Conservation (phyloP, 2,113 vertebrate genomes). For the Macquaria australasica region DNA sequence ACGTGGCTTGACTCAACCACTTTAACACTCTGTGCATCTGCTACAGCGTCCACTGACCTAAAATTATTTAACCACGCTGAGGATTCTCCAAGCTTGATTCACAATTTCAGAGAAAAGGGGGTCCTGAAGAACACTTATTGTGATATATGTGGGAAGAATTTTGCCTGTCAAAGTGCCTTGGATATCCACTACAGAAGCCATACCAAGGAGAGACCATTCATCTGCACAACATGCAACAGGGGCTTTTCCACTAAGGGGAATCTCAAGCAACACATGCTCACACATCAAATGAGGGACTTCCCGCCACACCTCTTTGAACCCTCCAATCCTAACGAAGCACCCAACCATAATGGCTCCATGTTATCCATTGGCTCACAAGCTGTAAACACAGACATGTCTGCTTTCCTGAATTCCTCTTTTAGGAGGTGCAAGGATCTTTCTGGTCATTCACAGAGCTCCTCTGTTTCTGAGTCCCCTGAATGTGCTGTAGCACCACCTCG, state of each 20-base stretch:
- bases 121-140: constrained; percentile 90
- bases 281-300: constrained; percentile 92
- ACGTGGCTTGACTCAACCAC: constrained; percentile 77
- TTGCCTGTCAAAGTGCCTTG: constrained; percentile 95
- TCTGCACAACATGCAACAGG: constrained; percentile 92
- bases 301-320: constrained; percentile 90
- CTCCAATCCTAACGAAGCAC: constrained; percentile 77
- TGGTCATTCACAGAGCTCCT: constrained; percentile 61
- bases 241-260: constrained; percentile 94
- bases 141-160: constrained; percentile 93
- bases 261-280: constrained; percentile 94
- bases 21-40: constrained; percentile 74
- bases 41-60: constrained; percentile 85
- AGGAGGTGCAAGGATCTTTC: neutral
- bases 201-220: constrained; percentile 95
- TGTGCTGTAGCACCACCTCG: constrained; percentile 82
- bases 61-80: constrained; percentile 85
- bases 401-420: constrained; percentile 84
- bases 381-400: constrained; percentile 88
- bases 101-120: constrained; percentile 87
- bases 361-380: constrained; percentile 17
- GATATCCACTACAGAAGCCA: constrained; percentile 95
- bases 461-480: constrained; percentile 52
- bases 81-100: constrained; percentile 86
- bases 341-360: constrained; percentile 63